Base-by-base conservation (phyloP, 2,113 vertebrate species). In the Muntiacus reevesi region DNA sequence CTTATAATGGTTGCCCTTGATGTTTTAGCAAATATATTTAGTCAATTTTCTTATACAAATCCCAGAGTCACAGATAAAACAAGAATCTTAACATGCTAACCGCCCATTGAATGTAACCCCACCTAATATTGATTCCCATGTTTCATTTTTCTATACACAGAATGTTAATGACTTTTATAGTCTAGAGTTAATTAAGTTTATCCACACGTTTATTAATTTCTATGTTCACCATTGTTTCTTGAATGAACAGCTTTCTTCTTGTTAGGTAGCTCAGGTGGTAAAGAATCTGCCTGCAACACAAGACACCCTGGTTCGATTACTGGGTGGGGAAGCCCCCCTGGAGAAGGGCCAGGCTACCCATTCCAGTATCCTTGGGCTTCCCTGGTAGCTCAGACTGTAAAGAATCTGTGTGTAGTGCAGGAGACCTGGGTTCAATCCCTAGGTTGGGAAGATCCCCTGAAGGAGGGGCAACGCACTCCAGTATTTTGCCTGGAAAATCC, bases 61-160 rank as follows among this genome's bases (percentile, higher is more conserved):
- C 33, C 36, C 54, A 50, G 76, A 60, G 27, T 87, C 74, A 94
- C 67, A 95, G 91, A 91, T 67, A 57, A 96, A 91, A 67, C 52
- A 81, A 92, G 40, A 76, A 59, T 50, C 52, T 62, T 74, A 91
- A 90, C n/a, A 81, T 60, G 30, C 9, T 90, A 88, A 59, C 30
- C 12, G 21, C 52, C 55, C 33, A 36, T 12, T 30, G 55, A 94
- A 71, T 30, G 45, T 52, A 92, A 92, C 55, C 30, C 25, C 59
- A 94, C 6, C 13, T 67, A 89, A 74, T 89, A 87, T 4, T 94
- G 83, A 67, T 78, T 91, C 59, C 50, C 84, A 57, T 89, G 92
- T 81, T 86, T 95, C n/a, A 91, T 47, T 88, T 76, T 94, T 94
- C 47, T 78, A 84, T 57, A 57, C 45, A 94, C 83, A 95, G 71